phyloP scores from a whole-genome alignment of 2,888 invertebrate species.

The Cosmorhoe ocellata region DNA sequence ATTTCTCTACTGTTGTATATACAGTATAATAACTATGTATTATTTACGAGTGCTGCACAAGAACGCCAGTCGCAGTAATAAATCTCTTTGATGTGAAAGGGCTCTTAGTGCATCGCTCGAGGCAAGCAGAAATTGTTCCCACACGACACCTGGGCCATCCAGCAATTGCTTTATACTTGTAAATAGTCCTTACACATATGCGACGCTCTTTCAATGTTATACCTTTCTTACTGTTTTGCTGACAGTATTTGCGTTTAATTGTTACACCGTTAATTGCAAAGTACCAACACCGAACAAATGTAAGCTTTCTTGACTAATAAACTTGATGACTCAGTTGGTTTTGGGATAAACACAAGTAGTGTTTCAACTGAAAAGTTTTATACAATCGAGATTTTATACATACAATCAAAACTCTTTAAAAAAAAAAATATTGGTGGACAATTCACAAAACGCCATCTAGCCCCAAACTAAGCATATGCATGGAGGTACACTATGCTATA shows the following conservation, averaged over 20 bases:
- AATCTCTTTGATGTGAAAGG: conserved; percentile 21
- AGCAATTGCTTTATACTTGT: conserved; percentile 29
- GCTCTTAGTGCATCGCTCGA: conserved; percentile 19
- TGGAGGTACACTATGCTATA: no score
- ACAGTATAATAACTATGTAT: neutral
- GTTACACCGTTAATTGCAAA: neutral
- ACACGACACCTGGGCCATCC: conserved; percentile 57
- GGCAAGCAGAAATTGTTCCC: conserved; percentile 56
- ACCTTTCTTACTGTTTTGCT: neutral
- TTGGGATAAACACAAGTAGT: no score
- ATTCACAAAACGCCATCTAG: no score
- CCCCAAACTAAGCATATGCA: no score
- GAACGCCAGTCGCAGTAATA: conserved; percentile 3
- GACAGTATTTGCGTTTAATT: neutral
- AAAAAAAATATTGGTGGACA: no score
- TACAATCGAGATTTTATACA: no score
- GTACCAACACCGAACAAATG: no score
- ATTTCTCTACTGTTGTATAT: neutral
- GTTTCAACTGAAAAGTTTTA: no score
- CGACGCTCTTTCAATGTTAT: conserved; percentile 7
- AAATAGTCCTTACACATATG: conserved; percentile 18
- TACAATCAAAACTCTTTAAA: no score
- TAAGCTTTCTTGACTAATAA: no score
- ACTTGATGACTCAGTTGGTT: no score
- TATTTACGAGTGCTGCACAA: neutral